phyloP scores from a whole-genome alignment of 2,797 vertebrate genomes.

The Alcedo quadribrachys region DNA sequence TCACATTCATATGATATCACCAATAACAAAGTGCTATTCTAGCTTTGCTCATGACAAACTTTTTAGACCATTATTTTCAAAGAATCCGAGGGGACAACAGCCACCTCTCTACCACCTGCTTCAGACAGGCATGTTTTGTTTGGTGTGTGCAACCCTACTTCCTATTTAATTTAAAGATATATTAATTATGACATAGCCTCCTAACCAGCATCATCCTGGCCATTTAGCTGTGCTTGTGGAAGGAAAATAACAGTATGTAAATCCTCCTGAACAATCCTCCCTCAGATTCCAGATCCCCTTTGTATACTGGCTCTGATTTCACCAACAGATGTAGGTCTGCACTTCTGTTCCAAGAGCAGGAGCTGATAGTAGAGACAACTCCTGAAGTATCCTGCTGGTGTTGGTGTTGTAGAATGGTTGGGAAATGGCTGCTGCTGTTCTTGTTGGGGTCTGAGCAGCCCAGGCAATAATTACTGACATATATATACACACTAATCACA shows the following conservation, averaged over 20 bases:
- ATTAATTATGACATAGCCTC: neutral
- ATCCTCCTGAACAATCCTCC: neutral
- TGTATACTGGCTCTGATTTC: neutral
- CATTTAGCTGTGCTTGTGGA: accelerated
- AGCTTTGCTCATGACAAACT: neutral
- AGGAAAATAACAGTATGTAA: neutral
- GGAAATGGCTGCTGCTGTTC: neutral
- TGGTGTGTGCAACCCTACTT: neutral
- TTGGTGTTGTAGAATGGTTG: neutral
- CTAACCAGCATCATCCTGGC: neutral
- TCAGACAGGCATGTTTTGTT: neutral
- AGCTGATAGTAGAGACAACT: neutral
- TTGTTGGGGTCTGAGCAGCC: neutral
- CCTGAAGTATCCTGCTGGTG: neutral
- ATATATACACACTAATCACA: accelerated
- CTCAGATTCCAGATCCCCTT: neutral
- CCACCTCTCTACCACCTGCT: accelerated
- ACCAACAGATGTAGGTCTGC: neutral
- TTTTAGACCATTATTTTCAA: neutral
- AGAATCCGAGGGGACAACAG: neutral
- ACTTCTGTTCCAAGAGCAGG: neutral
- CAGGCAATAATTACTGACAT: neutral
- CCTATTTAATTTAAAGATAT: neutral
- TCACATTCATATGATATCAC: neutral
- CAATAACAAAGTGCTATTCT: neutral